Evolutionary conservation across 2,888 invertebrate species (phyloP).

Genomic region (Rhamnusium bicolor): DNA sequence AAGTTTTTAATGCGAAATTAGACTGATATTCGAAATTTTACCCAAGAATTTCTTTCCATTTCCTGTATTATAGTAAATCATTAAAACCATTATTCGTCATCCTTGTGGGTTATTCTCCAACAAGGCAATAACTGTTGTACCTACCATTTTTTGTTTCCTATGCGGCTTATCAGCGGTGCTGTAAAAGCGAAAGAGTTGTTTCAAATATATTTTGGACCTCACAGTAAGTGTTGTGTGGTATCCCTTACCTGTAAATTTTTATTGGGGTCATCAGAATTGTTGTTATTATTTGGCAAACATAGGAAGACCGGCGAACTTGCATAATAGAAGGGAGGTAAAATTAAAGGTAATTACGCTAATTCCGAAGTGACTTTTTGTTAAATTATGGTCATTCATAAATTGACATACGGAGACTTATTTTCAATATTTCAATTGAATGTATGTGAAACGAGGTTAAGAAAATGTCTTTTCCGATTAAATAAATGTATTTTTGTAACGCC

Average conservation of each 20-base stretch:
- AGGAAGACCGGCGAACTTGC: slow-evolving; percentile 2
- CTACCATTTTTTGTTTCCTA: slow-evolving; percentile 19
- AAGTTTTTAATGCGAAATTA: no score
- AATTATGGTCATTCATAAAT: no score
- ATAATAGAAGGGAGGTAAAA: slow-evolving; percentile 10
- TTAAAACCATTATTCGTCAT: neutral
- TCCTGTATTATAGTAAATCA: neutral
- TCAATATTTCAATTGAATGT: no score
- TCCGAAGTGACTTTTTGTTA: neutral
- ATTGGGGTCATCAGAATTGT: slow-evolving; percentile 14
- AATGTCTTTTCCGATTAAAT: no score
- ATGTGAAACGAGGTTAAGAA: no score
- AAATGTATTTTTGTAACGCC: no score
- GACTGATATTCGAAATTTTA: no score
- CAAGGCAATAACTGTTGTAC: slow-evolving; percentile 21
- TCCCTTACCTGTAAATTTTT: slow-evolving; percentile 19
- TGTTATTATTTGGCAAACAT: slow-evolving; percentile 30
- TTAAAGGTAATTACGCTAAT: slow-evolving; percentile 15
- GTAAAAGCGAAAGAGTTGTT: slow-evolving; percentile 18
- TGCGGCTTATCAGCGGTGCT: slow-evolving; percentile 8
- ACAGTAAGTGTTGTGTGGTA: slow-evolving; percentile 5
- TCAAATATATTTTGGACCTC: neutral
- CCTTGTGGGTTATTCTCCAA: slow-evolving; percentile 8
- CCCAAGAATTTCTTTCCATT: neutral
- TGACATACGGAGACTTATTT: no score